phyloP scores from a whole-genome alignment of 1,140 invertebrate species.

The Drosophila subpulchrella region DNA sequence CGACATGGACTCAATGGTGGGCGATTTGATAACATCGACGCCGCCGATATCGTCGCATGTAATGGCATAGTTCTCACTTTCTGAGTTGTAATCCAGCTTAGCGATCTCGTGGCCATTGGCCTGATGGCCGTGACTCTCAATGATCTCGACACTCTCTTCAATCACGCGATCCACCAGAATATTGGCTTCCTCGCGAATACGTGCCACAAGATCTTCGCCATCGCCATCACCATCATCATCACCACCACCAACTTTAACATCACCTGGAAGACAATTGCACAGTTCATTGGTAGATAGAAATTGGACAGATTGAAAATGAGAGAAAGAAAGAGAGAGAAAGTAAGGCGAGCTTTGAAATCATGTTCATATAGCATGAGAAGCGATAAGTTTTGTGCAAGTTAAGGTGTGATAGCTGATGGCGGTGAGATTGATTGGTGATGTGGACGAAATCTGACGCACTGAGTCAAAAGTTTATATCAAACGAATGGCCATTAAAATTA shows the following conservation, averaged over 20 bases:
- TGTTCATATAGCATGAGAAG: conserved; percentile 54
- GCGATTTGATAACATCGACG: conserved; percentile 83
- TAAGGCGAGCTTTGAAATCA: conserved; percentile 60
- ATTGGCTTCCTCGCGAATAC: conserved; percentile 78
- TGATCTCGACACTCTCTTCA: conserved; percentile 80
- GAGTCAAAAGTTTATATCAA: conserved; percentile 12
- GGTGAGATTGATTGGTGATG: conserved; percentile 63
- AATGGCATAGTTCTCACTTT: conserved; percentile 84
- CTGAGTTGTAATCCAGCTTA: conserved; percentile 80
- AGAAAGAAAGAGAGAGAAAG: conserved; percentile 1
- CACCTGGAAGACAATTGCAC: conserved; percentile 80
- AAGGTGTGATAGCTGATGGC: conserved; percentile 56
- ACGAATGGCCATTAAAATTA: conserved; percentile 23
- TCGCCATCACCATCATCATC: conserved; percentile 49
- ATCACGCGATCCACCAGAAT: conserved; percentile 82
- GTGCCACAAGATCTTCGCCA: conserved; percentile 61
- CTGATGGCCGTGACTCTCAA: conserved; percentile 73
- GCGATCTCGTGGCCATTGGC: conserved; percentile 61
- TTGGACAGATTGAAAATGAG: conserved; percentile 57
- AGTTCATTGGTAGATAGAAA: conserved; percentile 72
- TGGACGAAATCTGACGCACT: conserved; percentile 46
- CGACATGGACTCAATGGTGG: conserved; percentile 84
- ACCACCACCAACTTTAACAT: conserved; percentile 72
- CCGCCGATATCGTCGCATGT: conserved; percentile 83
- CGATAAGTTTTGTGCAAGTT: conserved; percentile 56